Conservation (phyloP, 1,140 invertebrate species). For the Prorops nasuta region DNA sequence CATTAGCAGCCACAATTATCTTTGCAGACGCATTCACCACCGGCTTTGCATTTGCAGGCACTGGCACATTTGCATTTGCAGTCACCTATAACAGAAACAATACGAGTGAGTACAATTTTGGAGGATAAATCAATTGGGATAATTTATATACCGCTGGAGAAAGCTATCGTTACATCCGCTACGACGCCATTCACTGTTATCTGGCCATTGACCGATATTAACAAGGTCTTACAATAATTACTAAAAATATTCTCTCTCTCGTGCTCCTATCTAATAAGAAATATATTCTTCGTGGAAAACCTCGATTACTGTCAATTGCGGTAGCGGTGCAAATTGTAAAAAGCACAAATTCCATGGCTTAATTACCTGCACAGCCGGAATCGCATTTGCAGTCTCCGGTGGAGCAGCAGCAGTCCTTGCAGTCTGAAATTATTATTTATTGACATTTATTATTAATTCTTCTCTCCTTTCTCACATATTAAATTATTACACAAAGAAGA, state of each 20-base stretch:
- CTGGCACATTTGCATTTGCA: conserved; percentile 25
- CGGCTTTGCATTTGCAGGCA: conserved; percentile 32
- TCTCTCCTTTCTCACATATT: too few species aligned
- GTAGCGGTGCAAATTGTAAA: not conserved
- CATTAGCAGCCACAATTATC: conserved; percentile 21
- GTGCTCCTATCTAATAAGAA: too few species aligned
- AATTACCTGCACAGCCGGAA: conserved; percentile 38
- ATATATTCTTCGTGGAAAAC: too few species aligned
- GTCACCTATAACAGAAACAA: too few species aligned
- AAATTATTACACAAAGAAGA: too few species aligned
- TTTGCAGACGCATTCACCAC: conserved; percentile 28
- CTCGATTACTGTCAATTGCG: too few species aligned
- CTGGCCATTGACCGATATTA: conserved; percentile 17
- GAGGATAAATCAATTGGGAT: not conserved
- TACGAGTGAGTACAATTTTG: too few species aligned
- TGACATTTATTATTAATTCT: too few species aligned
- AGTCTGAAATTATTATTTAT: conserved; percentile 30
- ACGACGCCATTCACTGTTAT: conserved; percentile 2
- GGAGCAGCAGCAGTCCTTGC: conserved; percentile 42
- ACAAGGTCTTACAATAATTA: conserved; percentile 6
- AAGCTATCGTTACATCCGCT: not conserved
- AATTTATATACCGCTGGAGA: not conserved
- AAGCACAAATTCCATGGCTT: not conserved
- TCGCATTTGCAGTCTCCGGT: conserved; percentile 46
- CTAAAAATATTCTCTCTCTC: not conserved